phyloP scores from a whole-genome alignment of 1,140 invertebrate species.

The Drosophila funebris region DNA sequence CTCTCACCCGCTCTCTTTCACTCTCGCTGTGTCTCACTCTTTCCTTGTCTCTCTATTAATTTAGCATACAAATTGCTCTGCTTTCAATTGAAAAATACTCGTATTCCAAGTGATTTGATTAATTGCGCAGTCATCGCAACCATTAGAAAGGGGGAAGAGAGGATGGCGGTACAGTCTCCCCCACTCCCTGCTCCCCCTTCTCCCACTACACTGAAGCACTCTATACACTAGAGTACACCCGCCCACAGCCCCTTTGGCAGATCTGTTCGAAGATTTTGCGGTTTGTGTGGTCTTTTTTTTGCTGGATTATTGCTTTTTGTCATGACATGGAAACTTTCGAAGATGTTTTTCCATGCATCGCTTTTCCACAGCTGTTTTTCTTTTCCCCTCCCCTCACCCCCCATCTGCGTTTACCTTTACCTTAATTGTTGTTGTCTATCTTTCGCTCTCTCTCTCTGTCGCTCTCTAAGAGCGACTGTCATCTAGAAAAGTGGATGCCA shows the following conservation, averaged over 20 bases:
- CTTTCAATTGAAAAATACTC: slow-evolving; percentile 53
- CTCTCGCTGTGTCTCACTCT: background rate
- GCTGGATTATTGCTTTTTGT: slow-evolving; percentile 27
- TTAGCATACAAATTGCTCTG: slow-evolving; percentile 49
- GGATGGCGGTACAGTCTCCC: background rate
- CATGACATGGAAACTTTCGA: slow-evolving; percentile 18
- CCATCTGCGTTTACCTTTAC: background rate
- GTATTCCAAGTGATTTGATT: slow-evolving; percentile 60
- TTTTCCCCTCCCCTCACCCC: background rate
- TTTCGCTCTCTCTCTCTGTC: background rate
- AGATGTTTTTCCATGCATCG: slow-evolving; percentile 6
- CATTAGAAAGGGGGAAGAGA: background rate
- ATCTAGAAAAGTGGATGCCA: slow-evolving; percentile 31
- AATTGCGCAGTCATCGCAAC: slow-evolving; percentile 48
- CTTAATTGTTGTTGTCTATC: background rate
- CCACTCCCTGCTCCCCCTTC: background rate
- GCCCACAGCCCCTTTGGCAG: background rate
- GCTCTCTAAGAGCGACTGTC: background rate
- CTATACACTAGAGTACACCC: no score
- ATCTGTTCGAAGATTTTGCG: slow-evolving; percentile 19
- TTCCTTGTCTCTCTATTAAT: slow-evolving; percentile 52
- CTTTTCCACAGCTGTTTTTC: background rate
- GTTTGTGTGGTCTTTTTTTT: slow-evolving; percentile 40
- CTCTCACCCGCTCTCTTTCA: slow-evolving; percentile 16
- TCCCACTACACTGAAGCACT: no score